Conservation (phyloP, 2,113 vertebrate species). For the Dascyllus trimaculatus region DNA sequence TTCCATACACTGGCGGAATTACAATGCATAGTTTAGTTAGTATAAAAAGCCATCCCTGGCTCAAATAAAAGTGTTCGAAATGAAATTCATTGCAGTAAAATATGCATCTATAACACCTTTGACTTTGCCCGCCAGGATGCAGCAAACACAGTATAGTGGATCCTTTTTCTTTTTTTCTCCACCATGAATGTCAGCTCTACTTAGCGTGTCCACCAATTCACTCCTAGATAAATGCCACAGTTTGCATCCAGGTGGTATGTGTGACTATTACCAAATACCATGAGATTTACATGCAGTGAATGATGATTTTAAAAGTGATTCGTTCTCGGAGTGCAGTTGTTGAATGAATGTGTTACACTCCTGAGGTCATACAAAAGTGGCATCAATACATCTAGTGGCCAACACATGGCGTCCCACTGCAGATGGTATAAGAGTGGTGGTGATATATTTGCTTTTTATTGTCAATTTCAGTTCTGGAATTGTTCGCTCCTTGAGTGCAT, state of each 20-base stretch:
- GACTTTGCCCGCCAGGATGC: constrained; percentile 12
- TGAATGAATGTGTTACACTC: neutral
- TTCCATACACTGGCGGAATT: constrained; percentile 4
- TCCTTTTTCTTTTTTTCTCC: constrained; percentile 18
- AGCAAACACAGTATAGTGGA: constrained; percentile 14
- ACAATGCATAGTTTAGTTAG: neutral
- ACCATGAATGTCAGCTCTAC: constrained; percentile 12
- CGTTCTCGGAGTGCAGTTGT: constrained; percentile 9
- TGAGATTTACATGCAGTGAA: neutral
- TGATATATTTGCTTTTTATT: constrained; percentile 21
- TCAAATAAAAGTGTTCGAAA: constrained; percentile 10
- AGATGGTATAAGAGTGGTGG: constrained; percentile 17
- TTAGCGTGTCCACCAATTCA: constrained; percentile 12
- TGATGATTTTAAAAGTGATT: constrained; percentile 3
- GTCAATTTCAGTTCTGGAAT: constrained; percentile 17
- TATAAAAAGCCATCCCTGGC: constrained; percentile 15
- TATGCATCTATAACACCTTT: constrained; percentile 10
- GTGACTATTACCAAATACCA: neutral
- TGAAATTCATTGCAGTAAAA: constrained; percentile 8
- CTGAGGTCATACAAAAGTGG: constrained; percentile 23
- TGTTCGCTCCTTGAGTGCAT: constrained; percentile 29
- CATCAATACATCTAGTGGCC: neutral
- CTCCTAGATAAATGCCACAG: constrained; percentile 24
- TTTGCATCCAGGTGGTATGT: constrained; percentile 6
- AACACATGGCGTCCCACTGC: constrained; percentile 31